Conservation (phyloP, 2,113 vertebrate species). For the Amphilophus citrinellus region DNA sequence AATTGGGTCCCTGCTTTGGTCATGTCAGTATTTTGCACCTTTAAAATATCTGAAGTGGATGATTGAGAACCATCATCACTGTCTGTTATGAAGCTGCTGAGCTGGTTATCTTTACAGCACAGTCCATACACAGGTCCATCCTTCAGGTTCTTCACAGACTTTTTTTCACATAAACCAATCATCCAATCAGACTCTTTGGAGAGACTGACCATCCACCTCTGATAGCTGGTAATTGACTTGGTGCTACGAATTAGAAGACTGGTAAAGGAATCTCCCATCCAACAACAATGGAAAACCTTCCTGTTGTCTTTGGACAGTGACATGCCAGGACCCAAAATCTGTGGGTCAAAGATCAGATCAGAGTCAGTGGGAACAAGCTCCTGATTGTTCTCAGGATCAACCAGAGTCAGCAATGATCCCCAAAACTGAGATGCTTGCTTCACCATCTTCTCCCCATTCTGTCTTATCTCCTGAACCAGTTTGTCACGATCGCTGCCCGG, state of each 20-base stretch:
- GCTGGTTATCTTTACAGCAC: background rate
- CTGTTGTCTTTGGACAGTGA: too few relatives aligned
- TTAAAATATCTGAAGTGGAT: background rate
- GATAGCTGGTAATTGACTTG: background rate
- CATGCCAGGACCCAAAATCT: slow-evolving; percentile 55
- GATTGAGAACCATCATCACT: background rate
- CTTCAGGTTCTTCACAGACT: rapidly evolving
- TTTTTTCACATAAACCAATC: slow-evolving; percentile 57
- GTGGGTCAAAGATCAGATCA: slow-evolving; percentile 49
- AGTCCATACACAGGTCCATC: slow-evolving; percentile 32
- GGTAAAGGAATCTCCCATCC: too few relatives aligned
- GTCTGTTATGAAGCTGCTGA: background rate
- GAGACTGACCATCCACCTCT: slow-evolving; percentile 56
- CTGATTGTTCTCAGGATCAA: slow-evolving; percentile 62
- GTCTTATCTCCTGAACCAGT: too few relatives aligned
- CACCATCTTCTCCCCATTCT: too few relatives aligned
- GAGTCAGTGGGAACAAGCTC: background rate
- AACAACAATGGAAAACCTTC: too few relatives aligned
- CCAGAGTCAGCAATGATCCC: slow-evolving; percentile 22
- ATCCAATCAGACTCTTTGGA: slow-evolving; percentile 51
- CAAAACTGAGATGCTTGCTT: too few relatives aligned
- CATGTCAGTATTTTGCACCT: too few relatives aligned
- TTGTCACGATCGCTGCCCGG: too few relatives aligned
- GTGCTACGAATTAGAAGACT: slow-evolving; percentile 10
- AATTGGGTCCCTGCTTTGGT: too few relatives aligned